These are phyloP conservation scores for Bubo scandiacus DNA, from an alignment of 2,113 vertebrate species.

Conservation along the genomic window DNA sequence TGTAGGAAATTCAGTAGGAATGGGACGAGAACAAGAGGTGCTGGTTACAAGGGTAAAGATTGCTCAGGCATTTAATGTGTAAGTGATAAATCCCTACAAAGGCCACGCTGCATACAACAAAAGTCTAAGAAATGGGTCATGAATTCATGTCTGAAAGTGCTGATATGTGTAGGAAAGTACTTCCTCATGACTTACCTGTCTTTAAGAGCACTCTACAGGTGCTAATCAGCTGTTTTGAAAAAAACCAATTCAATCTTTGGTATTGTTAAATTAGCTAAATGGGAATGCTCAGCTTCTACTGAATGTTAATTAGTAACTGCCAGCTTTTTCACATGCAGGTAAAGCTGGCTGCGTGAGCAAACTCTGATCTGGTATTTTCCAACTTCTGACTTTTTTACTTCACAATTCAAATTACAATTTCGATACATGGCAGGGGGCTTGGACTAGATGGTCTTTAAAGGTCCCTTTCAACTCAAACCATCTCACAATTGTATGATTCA, in stretches of 20 bases:
- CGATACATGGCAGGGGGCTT: accelerated
- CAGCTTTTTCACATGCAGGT: background rate
- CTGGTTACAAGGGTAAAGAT: background rate
- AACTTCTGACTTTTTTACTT: background rate
- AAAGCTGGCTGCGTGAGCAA: background rate
- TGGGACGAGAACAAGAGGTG: background rate
- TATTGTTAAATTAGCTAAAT: background rate
- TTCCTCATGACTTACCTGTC: background rate
- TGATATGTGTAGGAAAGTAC: background rate
- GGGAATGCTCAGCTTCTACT: background rate
- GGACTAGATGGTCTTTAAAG: background rate
- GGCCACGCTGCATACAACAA: background rate
- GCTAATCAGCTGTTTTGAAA: background rate
- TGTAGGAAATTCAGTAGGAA: background rate
- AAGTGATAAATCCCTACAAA: background rate
- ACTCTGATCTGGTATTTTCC: background rate
- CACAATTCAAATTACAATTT: background rate
- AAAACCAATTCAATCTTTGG: background rate
- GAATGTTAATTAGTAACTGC: background rate
- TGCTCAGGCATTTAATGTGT: background rate
- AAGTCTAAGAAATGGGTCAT: background rate
- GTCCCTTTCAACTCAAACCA: background rate
- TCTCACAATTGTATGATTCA: background rate
- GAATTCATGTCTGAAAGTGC: background rate
- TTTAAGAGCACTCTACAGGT: background rate